These are phyloP conservation scores for Mormyrops boulengeri DNA, from an alignment of 2,797 vertebrate species.

Conservation along the genomic window DNA sequence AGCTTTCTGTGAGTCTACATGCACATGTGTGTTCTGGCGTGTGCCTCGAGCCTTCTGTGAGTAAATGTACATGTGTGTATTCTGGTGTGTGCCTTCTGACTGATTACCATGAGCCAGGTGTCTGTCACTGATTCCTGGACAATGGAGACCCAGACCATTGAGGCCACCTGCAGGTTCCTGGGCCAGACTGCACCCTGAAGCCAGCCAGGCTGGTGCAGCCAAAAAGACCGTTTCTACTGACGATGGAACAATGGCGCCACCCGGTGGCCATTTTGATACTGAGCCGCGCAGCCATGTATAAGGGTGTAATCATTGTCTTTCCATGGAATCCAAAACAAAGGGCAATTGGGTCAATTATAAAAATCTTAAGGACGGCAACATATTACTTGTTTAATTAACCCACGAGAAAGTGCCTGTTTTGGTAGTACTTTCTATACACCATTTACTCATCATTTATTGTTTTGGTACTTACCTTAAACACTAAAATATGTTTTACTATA, in stretches of 20 bases:
- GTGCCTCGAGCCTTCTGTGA: slow-evolving; percentile 21
- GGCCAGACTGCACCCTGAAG: not conserved
- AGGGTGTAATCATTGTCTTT: not conserved
- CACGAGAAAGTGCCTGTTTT: not conserved
- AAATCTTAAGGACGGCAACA: not conserved
- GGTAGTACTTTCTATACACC: not conserved
- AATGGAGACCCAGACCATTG: not conserved
- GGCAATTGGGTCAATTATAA: not conserved
- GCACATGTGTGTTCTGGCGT: not conserved
- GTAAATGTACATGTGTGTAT: slow-evolving; percentile 5
- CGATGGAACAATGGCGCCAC: not conserved
- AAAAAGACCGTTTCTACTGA: not conserved
- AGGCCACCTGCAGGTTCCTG: not conserved
- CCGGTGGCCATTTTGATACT: not conserved
- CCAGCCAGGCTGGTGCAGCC: not conserved
- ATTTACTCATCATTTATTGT: not conserved
- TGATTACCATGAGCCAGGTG: not conserved
- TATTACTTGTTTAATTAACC: not conserved
- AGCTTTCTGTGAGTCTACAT: not conserved
- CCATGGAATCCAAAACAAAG: not conserved
- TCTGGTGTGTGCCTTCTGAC: not conserved
- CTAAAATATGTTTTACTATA: not conserved
- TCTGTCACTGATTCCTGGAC: not conserved
- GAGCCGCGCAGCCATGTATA: not conserved
- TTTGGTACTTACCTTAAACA: not conserved